phyloP scores from a whole-genome alignment of 2,797 vertebrate species.

The Hybognathus amarus region DNA sequence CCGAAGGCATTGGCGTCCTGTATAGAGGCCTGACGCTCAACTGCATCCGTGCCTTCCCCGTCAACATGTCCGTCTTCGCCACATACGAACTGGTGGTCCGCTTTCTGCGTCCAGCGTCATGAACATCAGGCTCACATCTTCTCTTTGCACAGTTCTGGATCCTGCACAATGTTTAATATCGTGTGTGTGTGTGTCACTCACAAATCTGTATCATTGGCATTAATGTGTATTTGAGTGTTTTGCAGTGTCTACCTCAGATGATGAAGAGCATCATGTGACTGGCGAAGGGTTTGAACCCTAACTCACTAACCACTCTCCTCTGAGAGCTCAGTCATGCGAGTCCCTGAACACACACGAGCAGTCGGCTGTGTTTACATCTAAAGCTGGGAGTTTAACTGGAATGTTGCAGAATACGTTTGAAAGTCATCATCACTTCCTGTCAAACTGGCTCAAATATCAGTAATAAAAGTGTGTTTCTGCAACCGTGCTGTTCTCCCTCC shows the following conservation, averaged over 20 bases:
- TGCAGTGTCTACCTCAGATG: slow-evolving; percentile 10
- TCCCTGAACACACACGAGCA: not conserved
- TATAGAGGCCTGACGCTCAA: slow-evolving; percentile 86
- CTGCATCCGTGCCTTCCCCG: slow-evolving; percentile 85
- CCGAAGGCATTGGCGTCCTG: slow-evolving; percentile 81
- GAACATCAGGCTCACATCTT: not conserved
- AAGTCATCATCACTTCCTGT: accelerated
- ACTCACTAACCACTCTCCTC: not conserved
- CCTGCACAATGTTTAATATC: not conserved
- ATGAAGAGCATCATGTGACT: not conserved
- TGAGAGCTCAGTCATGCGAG: too few species aligned
- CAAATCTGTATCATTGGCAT: not conserved
- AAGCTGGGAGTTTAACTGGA: not conserved
- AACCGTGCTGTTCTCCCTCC: too few species aligned
- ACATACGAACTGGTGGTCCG: slow-evolving; percentile 81
- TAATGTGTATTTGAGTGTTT: slow-evolving; percentile 5
- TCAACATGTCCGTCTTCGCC: slow-evolving; percentile 87
- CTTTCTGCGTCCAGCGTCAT: slow-evolving; percentile 49
- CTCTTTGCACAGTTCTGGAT: not conserved
- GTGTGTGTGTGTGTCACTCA: not conserved
- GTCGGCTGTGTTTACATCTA: not conserved
- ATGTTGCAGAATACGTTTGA: not conserved
- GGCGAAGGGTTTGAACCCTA: not conserved
- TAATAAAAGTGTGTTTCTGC: not conserved
- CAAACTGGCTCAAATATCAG: not conserved